Percentiles rank a stretch among this genome's conserved stretches.
These are phyloP conservation scores for Meloidogyne exigua DNA, from an alignment of 1,140 invertebrate species.

Conservation along the genomic window DNA sequence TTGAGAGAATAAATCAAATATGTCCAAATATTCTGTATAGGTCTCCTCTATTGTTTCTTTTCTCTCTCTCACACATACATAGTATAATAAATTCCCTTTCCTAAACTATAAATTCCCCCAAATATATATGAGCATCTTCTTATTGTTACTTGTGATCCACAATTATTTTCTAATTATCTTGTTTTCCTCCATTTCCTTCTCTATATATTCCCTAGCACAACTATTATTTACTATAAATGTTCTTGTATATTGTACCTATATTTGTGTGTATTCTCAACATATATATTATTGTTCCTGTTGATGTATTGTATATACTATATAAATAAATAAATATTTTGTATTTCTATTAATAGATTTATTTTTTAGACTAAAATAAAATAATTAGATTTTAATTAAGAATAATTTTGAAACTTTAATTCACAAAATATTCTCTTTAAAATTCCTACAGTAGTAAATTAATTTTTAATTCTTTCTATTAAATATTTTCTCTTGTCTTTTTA, in stretches of 20 bases:
- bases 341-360: neutral
- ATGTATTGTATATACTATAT: conserved; percentile 5
- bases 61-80: neutral
- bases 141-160: neutral
- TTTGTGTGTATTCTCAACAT: too few species aligned
- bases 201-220: neutral
- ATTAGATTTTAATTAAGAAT: too few species aligned
- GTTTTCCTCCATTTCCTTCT: neutral
- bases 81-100: neutral
- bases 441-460: neutral
- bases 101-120: neutral
- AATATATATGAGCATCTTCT: neutral
- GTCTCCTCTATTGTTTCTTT: neutral
- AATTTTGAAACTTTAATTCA: too few species aligned
- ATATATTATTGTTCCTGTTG: neutral
- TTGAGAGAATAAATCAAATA: neutral
- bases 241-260: too few species aligned
- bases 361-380: too few species aligned
- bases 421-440: too few species aligned
- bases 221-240: too few species aligned
- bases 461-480: too few species aligned
- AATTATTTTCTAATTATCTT: neutral
- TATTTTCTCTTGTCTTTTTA: neutral
- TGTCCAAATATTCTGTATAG: neutral
- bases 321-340: neutral